A percentile compares a stretch with the other conserved stretches of the same genome.
Evolutionary conservation across 2,113 vertebrate genomes (phyloP).

Genomic region (Vidua macroura): DNA sequence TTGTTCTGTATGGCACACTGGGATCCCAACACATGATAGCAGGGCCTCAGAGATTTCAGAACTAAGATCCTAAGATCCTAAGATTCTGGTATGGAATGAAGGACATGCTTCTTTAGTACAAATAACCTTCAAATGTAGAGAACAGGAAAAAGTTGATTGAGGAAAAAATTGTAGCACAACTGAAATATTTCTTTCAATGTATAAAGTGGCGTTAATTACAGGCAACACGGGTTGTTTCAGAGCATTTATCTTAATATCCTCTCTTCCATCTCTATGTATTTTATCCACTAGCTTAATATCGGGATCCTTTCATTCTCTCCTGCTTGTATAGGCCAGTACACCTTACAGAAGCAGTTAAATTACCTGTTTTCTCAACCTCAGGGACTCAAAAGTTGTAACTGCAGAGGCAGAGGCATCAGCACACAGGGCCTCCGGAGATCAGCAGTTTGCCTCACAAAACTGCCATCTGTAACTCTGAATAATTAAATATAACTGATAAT

Average conservation of each 20-base stretch:
- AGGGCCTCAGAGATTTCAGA: neutral
- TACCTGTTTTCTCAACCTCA: neutral
- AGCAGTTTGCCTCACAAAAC: slow-evolving; percentile 49
- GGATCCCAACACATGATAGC: neutral
- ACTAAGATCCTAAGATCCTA: too few relatives aligned
- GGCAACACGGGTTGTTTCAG: neutral
- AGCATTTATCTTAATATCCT: neutral
- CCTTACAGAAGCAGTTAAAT: neutral
- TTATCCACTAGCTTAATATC: neutral
- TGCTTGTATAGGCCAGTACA: neutral
- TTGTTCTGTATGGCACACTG: neutral
- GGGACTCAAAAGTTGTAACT: neutral
- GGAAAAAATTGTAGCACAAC: neutral
- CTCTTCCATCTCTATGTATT: neutral
- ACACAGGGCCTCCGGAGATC: slow-evolving; percentile 20
- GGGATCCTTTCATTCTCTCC: neutral
- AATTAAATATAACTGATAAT: slow-evolving; percentile 67
- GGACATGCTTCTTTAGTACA: neutral
- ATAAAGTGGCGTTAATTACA: neutral
- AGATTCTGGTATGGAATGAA: neutral
- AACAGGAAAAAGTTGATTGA: neutral
- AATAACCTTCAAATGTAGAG: neutral
- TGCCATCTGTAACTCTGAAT: slow-evolving; percentile 64
- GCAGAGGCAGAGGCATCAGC: neutral
- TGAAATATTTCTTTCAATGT: neutral